Evolutionary conservation across 2,888 invertebrate genomes (phyloP).

Genomic region (Sabatieria punctata): DNA sequence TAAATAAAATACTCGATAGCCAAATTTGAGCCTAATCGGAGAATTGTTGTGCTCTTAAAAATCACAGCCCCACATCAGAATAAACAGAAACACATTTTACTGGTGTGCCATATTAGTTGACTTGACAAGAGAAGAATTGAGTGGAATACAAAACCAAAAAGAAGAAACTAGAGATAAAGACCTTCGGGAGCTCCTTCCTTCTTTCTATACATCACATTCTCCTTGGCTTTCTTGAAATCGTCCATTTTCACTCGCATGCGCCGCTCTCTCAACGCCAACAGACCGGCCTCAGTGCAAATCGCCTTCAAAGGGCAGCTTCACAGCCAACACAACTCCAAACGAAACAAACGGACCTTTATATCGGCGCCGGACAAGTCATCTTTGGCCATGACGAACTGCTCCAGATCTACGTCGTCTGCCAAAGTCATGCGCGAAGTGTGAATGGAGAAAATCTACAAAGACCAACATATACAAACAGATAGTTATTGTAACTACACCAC

Average conservation of each 20-base stretch:
- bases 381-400: conserved; percentile 94
- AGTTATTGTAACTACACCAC: background rate
- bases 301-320: conserved; percentile 50
- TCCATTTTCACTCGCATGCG: conserved; percentile 99
- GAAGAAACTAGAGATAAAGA: conserved; percentile 87
- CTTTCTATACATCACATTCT: conserved; percentile 93
- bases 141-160: too few species aligned
- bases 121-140: too few species aligned
- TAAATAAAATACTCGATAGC: too few species aligned
- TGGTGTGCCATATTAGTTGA: too few species aligned
- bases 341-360: conserved; percentile 35
- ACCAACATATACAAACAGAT: background rate
- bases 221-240: conserved; percentile 97
- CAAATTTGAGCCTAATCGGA: too few species aligned
- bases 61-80: too few species aligned
- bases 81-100: too few species aligned
- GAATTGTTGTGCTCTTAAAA: too few species aligned
- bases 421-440: conserved; percentile 98
- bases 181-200: conserved; percentile 99
- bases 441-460: conserved; percentile 67
- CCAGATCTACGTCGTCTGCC: conserved; percentile 84
- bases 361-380: conserved; percentile 84
- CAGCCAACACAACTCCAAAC: background rate
- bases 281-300: conserved; percentile 96
- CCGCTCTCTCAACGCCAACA: conserved; percentile 89